phyloP scores from a whole-genome alignment of 2,888 invertebrate genomes.

The Xestia xanthographa region DNA sequence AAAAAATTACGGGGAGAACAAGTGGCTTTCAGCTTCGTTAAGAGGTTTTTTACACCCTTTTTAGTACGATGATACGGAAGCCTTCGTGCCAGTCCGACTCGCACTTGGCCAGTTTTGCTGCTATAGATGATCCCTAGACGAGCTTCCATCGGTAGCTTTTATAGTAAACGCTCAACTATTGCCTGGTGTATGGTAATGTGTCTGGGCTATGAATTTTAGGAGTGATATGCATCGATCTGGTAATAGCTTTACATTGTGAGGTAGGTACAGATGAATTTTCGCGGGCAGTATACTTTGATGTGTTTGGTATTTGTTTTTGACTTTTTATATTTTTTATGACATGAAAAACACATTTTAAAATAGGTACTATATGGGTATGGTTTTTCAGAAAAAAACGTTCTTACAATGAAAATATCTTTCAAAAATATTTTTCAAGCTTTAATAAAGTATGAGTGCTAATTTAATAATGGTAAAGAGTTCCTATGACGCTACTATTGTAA shows the following conservation, averaged over 20 bases:
- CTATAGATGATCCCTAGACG: slow-evolving; percentile 73
- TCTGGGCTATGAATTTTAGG: slow-evolving; percentile 67
- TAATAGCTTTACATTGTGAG: slow-evolving; percentile 33
- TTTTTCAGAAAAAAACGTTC: neutral
- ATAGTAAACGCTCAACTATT: slow-evolving; percentile 60
- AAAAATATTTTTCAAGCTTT: neutral
- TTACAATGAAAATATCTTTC: neutral
- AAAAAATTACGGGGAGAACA: no score
- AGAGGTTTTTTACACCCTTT: no score
- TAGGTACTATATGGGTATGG: neutral
- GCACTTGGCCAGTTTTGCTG: slow-evolving; percentile 34
- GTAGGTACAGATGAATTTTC: slow-evolving; percentile 29
- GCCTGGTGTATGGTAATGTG: slow-evolving; percentile 67
- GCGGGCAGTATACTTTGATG: neutral
- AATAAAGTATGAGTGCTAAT: neutral
- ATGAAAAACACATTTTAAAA: neutral
- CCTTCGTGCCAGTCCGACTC: neutral
- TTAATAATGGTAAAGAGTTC: neutral
- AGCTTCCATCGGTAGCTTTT: slow-evolving; percentile 67
- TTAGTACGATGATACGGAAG: neutral
- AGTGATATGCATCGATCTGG: slow-evolving; percentile 44
- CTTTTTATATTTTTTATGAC: neutral
- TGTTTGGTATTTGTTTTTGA: neutral
- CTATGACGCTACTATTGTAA: neutral
- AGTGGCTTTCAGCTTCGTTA: no score